Evolutionary conservation across 2,113 vertebrate species (phyloP), one percentile per base, ranked within the genome.

Genomic region (Eidolon helvum): DNA sequence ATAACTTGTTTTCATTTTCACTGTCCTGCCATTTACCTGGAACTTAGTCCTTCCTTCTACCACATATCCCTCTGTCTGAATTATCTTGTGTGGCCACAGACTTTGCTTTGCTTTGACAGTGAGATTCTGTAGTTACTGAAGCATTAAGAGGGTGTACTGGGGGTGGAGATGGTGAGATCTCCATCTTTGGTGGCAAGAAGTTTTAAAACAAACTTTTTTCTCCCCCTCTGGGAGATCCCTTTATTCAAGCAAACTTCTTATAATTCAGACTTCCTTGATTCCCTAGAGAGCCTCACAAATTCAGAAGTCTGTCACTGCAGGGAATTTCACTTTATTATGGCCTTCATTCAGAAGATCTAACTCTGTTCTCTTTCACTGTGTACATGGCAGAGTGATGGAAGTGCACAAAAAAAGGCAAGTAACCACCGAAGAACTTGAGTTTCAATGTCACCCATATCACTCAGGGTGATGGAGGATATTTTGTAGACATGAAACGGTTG

Each of bases 231-330:
- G 87, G 92, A 92, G 87, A 95, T 95, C 61, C 66, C 85, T 97
- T 98, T 97, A 97, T 94, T 97, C 90, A 96, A 96, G 91, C 55
- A 97, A 97, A 96, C 95, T 96, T 97, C 96, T 97, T 97, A 97
- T 97, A 95, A 98, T 96, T 97, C 97, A 96, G 90, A 98, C 96
- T 97, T 97, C 97, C 91, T 96, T 96, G 92, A 97, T 97, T 97
- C 91, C 97, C 91, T 95, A 94, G 15, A 92, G 97, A 92, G 95
- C 63, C 94, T 98, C 95, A 97, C 86, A 96, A 98, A 96, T 87
- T 98, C 92, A 88, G 88, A 97, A 96, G 96, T 97, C 90, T 97
- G 94, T 97, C 97, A 94, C 96, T 96, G 94, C 94, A 96, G 96
- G 97, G 96, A 98, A 97, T 97, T 97, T 97, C 85, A 96, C 90